Evolutionary conservation across 2,113 vertebrate genomes (phyloP), one percentile per base, ranked within the genome.

Genomic region (Scomber colias): DNA sequence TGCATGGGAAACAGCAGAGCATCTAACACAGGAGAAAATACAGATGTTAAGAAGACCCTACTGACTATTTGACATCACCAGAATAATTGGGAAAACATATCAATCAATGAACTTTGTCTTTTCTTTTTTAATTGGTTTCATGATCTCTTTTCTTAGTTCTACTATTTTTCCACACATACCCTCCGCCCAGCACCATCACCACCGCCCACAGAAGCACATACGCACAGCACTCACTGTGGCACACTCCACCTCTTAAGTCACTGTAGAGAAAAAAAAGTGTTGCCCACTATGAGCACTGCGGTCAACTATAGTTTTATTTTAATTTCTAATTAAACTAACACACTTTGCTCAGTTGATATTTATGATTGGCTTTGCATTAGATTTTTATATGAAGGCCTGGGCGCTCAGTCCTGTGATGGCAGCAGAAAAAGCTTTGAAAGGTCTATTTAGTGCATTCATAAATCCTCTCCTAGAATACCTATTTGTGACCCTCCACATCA

Each of bases 1-100:
- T 91, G 93, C 95, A 95, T 90, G 95, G 96, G 96, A 97, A 95
- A 95, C 93, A 92, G 89, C 86, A 87, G 89, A 93, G 88, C 82
- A 83, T 90, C 84, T 84, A 88, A 92, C 79, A 87, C 90, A 87
- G 91, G 85, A 90, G 84, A 87, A 83, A 75, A 89, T 67, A 70
- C 76, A 72, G 85, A 92, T 91, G 91, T 87, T 91, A 86, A 60
- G 54, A 90, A 90, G 88, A 92, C 87, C 86, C 80, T 90, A 50
- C 79, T 81, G 89, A 87, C 79, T 73, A 79, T 81, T 81, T 64
- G 83, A 77, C 85, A 81, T 91, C 89, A 86, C 83, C 79, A 84
- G 81, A 90, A 88, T 87, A 89, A 91, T 92, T 89, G 77, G 89
- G 83, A 90, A 81, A 89, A 88, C 91, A 90, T 95, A 93, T 95